Evolutionary conservation across 2,113 vertebrate genomes (phyloP).

Genomic region (Ailurus styani): DNA sequence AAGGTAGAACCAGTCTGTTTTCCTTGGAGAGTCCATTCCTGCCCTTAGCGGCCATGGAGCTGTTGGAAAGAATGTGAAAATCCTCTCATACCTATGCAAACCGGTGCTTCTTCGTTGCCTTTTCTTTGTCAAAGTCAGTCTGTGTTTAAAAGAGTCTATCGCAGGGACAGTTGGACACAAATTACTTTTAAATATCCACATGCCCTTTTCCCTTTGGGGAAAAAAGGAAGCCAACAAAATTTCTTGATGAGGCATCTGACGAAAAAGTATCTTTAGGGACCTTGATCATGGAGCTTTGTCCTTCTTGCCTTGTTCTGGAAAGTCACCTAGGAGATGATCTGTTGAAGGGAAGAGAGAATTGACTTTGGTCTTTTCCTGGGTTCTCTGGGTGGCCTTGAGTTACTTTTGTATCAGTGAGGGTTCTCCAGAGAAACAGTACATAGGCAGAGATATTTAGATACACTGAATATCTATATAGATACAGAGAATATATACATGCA

Average conservation of each 20-base stretch:
- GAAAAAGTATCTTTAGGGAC: background rate
- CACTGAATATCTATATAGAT: background rate
- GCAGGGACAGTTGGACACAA: background rate
- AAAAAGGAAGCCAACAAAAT: background rate
- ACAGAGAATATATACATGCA: background rate
- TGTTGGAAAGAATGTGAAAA: slow-evolving; percentile 11
- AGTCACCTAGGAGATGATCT: background rate
- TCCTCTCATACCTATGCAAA: background rate
- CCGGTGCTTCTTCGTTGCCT: background rate
- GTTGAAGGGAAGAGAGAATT: background rate
- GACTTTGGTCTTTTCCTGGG: background rate
- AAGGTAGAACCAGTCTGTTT: background rate
- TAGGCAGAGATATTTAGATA: background rate
- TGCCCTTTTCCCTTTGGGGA: background rate
- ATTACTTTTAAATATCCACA: slow-evolving; percentile 12
- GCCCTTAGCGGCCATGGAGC: background rate
- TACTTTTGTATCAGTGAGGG: background rate
- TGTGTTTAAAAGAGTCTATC: background rate
- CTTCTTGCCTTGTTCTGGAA: background rate
- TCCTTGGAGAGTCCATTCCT: background rate
- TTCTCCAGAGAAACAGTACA: background rate
- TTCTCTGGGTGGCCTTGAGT: background rate
- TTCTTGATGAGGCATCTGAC: background rate
- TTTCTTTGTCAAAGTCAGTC: background rate
- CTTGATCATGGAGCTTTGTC: background rate